Evolutionary conservation across 2,888 invertebrate genomes (phyloP).

Genomic region (Nemapogon koenigi): DNA sequence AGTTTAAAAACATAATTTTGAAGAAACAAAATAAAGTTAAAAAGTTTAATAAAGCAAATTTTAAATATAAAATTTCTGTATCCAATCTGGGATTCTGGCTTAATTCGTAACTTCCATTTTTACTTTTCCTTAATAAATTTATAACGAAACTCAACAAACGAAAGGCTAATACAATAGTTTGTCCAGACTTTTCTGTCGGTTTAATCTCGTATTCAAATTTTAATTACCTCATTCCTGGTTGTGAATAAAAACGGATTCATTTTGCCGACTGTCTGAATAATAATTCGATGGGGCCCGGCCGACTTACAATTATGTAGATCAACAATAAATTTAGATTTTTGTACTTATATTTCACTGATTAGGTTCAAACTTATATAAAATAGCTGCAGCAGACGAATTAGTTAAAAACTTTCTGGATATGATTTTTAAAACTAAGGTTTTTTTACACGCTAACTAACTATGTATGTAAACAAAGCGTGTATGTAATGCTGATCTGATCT

Average conservation of each 20-base stretch:
- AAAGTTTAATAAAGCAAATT: no score
- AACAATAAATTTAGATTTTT: constrained; percentile 52
- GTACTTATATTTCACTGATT: no score
- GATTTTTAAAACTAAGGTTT: no score
- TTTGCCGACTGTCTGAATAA: constrained; percentile 44
- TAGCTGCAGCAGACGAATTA: no score
- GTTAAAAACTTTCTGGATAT: no score
- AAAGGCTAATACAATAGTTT: constrained; percentile 8
- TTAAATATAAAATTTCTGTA: no score
- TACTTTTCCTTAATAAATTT: constrained; percentile 4
- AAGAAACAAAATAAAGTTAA: no score
- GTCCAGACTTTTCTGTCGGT: constrained; percentile 36
- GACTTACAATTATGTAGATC: constrained; percentile 43
- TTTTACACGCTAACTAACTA: no score
- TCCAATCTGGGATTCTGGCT: constrained; percentile 1
- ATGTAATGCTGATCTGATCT: no score
- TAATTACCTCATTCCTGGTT: constrained; percentile 57
- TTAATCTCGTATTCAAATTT: constrained; percentile 62
- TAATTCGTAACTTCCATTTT: constrained; percentile 4
- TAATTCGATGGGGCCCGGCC: constrained; percentile 29
- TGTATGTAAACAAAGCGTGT: no score
- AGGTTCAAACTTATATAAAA: no score
- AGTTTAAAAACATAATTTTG: no score
- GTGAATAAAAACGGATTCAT: constrained; percentile 62
- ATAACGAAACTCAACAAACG: constrained; percentile 8